Conservation (phyloP, 2,888 invertebrate genomes). For the Heteromurus nitidus region DNA sequence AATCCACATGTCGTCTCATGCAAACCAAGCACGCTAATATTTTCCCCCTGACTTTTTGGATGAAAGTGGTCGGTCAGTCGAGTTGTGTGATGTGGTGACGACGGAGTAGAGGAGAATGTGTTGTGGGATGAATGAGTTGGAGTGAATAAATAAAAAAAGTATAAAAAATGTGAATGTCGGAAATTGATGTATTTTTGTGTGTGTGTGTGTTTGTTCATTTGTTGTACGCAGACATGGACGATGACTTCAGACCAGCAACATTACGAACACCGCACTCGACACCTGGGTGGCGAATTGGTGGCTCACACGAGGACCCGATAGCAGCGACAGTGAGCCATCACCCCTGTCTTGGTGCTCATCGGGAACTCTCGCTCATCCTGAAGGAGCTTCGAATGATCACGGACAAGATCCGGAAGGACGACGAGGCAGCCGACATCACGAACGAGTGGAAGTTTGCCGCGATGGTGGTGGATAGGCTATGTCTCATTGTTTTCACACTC, state of each 20-base stretch:
- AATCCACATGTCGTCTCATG: too few species aligned
- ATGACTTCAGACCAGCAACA: constrained; percentile 91
- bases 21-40: too few species aligned
- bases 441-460: constrained; percentile 98
- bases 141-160: not conserved
- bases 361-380: constrained; percentile 95
- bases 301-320: constrained; percentile 77
- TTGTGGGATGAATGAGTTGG: not conserved
- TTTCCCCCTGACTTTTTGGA: not conserved
- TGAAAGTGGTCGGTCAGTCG: too few species aligned
- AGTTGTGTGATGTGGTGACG: too few species aligned
- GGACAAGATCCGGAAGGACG: constrained; percentile 94
- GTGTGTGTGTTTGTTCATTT: constrained; percentile 8
- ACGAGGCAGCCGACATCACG: constrained; percentile 94
- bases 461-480: constrained; percentile 99
- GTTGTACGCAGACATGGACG: constrained; percentile 87
- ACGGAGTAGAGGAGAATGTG: constrained; percentile 2
- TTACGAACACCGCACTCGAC: constrained; percentile 77
- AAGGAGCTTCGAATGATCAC: constrained; percentile 94
- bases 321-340: constrained; percentile 81
- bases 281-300: constrained; percentile 79
- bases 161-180: not conserved
- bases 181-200: constrained; percentile 23
- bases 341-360: constrained; percentile 89
- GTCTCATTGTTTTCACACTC: constrained; percentile 99